Base-by-base conservation (phyloP, 2,888 invertebrate genomes). In the Clistopyga incitator region DNA sequence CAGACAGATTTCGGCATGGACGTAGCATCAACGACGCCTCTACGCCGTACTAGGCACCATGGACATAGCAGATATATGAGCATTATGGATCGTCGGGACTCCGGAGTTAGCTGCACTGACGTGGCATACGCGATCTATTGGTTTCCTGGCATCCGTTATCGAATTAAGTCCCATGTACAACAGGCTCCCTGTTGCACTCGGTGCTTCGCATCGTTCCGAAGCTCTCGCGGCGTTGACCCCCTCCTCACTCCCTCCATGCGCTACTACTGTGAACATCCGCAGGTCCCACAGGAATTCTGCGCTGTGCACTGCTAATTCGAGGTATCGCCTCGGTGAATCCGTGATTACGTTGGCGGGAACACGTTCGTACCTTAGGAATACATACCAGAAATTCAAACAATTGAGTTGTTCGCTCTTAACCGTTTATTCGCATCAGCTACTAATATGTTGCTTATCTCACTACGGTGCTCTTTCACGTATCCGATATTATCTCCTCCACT, bases 301-400 rank as follows among this genome's bases (percentile, higher is more conserved):
- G 67, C 67, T 74, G 72, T 72, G 72, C 82, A 71, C 77, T 64
- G 76, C 71, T 84, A 86, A 86, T 86, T 86, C 70, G 78, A 74
- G 79, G 81, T 84, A 84, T 86, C 82, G 82, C 64, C 67, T 20
- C 47, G 68, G 61, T 59, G 78, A 78, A 81, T 78, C 76, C 64
- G 79, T 86, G 82, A 84, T 84, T 84, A 86, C 80, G 79, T 23
- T 47, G 64, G 65, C 74, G 61, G 42, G 77, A 61, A 18, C 45
- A 52, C 42, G 47, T 59, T 18, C 25, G 65, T 61, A 20, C 45
- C 68, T 61, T 2, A 59, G 76, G 76, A 76, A 71, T 81, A 76
- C 76, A 71, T 76, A 65, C 52, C 65, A 75, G 64, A 71, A 76
- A 71, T 50, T 65, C 71, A 71, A 81, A 76, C 76, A 65, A 76